Evolutionary conservation across 2,113 vertebrate species (phyloP).

Genomic region (Copsychus sechellarum): DNA sequence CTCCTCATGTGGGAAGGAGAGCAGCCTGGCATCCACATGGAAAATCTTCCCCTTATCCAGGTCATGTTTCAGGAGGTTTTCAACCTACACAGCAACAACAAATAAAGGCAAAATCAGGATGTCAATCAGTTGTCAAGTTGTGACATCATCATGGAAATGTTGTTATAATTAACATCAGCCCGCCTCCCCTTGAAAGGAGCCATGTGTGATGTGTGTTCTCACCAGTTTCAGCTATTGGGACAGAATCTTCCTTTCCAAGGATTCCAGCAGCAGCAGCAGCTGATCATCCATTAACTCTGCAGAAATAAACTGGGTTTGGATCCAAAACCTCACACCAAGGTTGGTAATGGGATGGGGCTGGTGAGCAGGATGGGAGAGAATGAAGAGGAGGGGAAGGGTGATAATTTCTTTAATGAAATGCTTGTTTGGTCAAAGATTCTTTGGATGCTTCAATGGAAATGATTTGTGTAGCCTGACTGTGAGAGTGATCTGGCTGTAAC

Average conservation of each 20-base stretch:
- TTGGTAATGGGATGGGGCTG: neutral
- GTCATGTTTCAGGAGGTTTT: conserved; percentile 15
- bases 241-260: conserved; percentile 60
- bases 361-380: neutral
- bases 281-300: conserved; percentile 69
- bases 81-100: conserved; percentile 31
- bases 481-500: no score
- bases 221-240: conserved; percentile 66
- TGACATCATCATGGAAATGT: neutral
- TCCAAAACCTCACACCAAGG: neutral
- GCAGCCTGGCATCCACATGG: neutral
- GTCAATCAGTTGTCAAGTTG: neutral
- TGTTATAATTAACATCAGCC: neutral
- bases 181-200: fast-evolving
- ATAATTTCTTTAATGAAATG: neutral
- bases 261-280: conserved; percentile 61
- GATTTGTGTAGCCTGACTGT: no score
- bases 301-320: neutral
- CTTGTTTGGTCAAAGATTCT: neutral
- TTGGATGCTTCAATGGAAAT: neutral
- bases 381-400: neutral
- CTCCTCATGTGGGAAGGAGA: conserved; percentile 3
- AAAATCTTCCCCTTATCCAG: neutral
- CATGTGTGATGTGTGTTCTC: neutral
- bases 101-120: neutral